phyloP scores from a whole-genome alignment of 2,797 vertebrate species.

The Rhadinocentrus ornatus region DNA sequence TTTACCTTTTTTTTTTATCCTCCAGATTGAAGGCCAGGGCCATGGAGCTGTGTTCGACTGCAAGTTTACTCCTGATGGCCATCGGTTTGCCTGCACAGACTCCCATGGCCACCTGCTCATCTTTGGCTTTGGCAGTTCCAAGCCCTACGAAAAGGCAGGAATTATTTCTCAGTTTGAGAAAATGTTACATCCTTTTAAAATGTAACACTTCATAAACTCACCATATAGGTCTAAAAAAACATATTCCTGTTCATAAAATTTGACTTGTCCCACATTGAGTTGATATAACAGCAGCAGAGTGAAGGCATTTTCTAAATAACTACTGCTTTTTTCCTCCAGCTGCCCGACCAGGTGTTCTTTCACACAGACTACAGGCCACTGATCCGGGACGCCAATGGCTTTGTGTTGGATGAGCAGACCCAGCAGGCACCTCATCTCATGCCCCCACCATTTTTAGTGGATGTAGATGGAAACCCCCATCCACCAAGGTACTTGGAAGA shows the following conservation, averaged over 20 bases:
- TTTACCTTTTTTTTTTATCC: constrained; percentile 3
- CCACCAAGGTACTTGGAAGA: constrained; percentile 84
- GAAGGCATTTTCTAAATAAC: not conserved
- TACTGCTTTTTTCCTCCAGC: constrained; percentile 75
- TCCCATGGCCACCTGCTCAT: constrained; percentile 96
- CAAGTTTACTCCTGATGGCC: constrained; percentile 96
- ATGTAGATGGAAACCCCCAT: constrained; percentile 98
- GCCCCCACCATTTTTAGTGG: constrained; percentile 98
- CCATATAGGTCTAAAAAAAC: not conserved
- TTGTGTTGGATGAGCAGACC: constrained; percentile 96
- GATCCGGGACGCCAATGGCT: constrained; percentile 93
- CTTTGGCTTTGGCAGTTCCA: constrained; percentile 95
- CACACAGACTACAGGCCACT: constrained; percentile 98
- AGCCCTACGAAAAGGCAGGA: constrained; percentile 92
- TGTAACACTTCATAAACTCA: not conserved
- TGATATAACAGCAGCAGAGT: not conserved
- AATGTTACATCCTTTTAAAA: not conserved
- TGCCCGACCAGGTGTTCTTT: constrained; percentile 99
- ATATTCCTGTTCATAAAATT: not conserved
- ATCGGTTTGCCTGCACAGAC: constrained; percentile 96
- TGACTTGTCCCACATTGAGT: not conserved
- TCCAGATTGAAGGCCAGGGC: constrained; percentile 96
- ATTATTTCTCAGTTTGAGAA: constrained; percentile 8
- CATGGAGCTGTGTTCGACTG: constrained; percentile 98
- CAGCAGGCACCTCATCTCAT: constrained; percentile 98